Percentiles rank a stretch among this genome's conserved stretches.
These are phyloP conservation scores for Corythaixoides concolor DNA, from an alignment of 2,113 vertebrate species.

Conservation along the genomic window DNA sequence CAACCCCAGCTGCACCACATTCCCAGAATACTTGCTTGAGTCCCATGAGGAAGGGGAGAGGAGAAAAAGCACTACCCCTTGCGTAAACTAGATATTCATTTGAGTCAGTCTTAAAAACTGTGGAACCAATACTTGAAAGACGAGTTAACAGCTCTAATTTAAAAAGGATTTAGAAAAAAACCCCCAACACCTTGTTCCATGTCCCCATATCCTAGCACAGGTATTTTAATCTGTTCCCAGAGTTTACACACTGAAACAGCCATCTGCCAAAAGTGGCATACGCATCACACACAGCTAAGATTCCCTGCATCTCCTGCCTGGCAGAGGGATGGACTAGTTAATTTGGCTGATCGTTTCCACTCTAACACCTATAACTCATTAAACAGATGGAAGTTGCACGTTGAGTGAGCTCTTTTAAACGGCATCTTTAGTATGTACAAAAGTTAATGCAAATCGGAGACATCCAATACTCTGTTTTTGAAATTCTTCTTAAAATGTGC, in stretches of 20 bases:
- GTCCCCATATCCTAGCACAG: not conserved
- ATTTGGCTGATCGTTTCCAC: not conserved
- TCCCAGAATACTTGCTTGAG: not conserved
- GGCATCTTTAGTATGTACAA: too few species aligned
- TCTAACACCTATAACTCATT: not conserved
- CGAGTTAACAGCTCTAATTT: not conserved
- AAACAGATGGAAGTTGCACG: not conserved
- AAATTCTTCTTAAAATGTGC: not conserved
- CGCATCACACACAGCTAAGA: too few species aligned
- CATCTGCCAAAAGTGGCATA: not conserved
- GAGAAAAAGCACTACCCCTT: not conserved
- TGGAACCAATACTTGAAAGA: not conserved
- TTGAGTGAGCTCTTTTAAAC: not conserved
- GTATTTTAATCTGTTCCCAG: not conserved
- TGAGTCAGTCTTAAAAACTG: not conserved
- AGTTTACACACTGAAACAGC: not conserved
- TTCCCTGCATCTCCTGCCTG: not conserved
- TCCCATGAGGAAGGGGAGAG: not conserved
- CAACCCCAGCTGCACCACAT: not conserved
- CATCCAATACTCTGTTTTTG: accelerated
- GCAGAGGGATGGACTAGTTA: not conserved
- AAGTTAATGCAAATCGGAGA: not conserved
- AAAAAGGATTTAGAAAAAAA: not conserved
- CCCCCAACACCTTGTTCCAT: not conserved
- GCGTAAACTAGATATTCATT: not conserved